Percentiles rank a stretch among this genome's conserved stretches.
These are phyloP conservation scores for Bufo bufo DNA, from an alignment of 2,113 vertebrate species.

Conservation along the genomic window DNA sequence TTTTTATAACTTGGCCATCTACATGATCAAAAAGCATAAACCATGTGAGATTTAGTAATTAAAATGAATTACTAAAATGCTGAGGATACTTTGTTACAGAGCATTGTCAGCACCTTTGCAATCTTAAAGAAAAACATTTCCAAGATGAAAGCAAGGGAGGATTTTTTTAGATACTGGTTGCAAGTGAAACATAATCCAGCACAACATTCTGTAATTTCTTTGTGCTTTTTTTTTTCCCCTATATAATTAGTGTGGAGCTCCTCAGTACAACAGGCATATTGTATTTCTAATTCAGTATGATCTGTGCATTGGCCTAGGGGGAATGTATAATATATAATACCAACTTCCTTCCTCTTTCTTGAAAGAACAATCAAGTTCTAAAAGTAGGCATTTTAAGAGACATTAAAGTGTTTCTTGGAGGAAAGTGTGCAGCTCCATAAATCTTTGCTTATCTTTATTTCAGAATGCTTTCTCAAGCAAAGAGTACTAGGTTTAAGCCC, in stretches of 20 bases:
- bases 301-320: conserved; percentile 59
- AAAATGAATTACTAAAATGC: conserved; percentile 29
- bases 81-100: conserved; percentile 12
- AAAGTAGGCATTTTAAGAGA: conserved; percentile 63
- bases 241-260: conserved; percentile 60
- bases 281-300: conserved; percentile 61
- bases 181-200: conserved; percentile 45
- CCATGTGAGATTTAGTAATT: conserved; percentile 16
- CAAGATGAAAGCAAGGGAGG: conserved; percentile 21
- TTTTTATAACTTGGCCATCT: neutral
- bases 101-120: conserved; percentile 21
- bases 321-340: conserved; percentile 59
- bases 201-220: conserved; percentile 33
- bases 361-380: conserved; percentile 63
- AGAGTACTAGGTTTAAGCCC: conserved; percentile 60
- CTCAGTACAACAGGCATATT: conserved; percentile 56
- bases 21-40: neutral
- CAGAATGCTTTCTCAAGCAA: conserved; percentile 60
- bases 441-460: conserved; percentile 61
- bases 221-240: conserved; percentile 52
- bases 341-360: conserved; percentile 64
- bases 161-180: conserved; percentile 32
- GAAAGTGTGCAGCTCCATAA: conserved; percentile 58
- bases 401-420: conserved; percentile 60
- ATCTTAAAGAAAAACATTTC: neutral